Evolutionary conservation across 1,140 invertebrate species (phyloP).

Genomic region (Batillaria attramentaria): DNA sequence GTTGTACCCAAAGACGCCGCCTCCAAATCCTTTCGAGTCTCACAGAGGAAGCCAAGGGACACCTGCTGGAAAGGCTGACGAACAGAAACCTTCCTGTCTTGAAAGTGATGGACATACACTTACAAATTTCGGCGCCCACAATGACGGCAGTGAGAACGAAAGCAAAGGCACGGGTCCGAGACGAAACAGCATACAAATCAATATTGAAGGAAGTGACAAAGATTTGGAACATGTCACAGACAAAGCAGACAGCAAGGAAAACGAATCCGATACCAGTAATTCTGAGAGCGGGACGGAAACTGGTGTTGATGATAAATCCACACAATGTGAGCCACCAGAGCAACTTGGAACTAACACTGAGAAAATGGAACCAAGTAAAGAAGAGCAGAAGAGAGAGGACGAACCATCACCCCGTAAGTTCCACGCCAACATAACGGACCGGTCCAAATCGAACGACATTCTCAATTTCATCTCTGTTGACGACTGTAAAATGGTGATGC

Average conservation of each 20-base stretch:
- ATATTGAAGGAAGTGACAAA: no score
- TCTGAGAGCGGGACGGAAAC: neutral
- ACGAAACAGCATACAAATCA: no score
- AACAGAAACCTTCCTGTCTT: no score
- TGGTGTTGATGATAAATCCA: neutral
- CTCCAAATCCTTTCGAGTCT: neutral
- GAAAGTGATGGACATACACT: no score
- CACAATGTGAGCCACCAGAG: neutral
- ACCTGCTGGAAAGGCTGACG: no score
- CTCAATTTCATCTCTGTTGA: slow-evolving; percentile 61
- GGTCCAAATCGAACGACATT: slow-evolving; percentile 52
- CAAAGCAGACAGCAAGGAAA: neutral
- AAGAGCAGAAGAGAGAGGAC: slow-evolving; percentile 19
- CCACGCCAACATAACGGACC: slow-evolving; percentile 22
- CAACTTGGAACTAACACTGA: slow-evolving; percentile 28
- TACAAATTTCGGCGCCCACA: no score
- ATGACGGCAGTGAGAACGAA: no score
- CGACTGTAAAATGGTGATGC: slow-evolving; percentile 50
- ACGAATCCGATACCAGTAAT: neutral
- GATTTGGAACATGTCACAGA: no score
- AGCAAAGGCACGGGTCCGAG: no score
- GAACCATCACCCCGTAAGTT: slow-evolving; percentile 26
- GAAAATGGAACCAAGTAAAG: slow-evolving; percentile 23
- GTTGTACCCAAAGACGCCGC: slow-evolving; percentile 8
- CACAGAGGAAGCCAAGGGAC: no score